Evolutionary conservation across 1,140 invertebrate genomes (phyloP), one percentile per base, ranked within the genome.

Genomic region (Centruroides vittatus): DNA sequence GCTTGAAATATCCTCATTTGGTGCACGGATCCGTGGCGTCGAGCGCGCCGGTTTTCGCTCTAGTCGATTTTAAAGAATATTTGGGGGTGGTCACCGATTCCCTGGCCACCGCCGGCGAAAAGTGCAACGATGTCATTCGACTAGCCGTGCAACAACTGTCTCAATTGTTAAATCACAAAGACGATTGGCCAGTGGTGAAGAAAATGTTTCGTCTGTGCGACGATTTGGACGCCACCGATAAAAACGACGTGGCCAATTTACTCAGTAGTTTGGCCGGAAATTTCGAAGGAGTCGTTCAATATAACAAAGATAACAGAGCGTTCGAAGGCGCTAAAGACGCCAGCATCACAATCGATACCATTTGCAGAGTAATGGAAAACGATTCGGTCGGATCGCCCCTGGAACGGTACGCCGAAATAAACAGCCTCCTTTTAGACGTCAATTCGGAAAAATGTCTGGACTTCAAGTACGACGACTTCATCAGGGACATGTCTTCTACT

Each of bases 271-370:
- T 95, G n/a, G 86, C 89, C 5, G 82, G 83, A 48, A 89, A 91
- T 74, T 76, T 79, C 67, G 76, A 78, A 67, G 88, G 84, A 48
- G 80, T 95, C 55, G 91, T 94, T 0, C 93, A 97, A 68, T 96
- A 97, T 72, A 97, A 95, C 71, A 88, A 91, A 72, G 93, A 95
- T 68, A 95, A 96, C 73, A 77, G 91, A 52, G 79, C 79, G 5
- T 81, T 78, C 69, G 82, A 81, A 50, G 79, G 80, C 49, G 77
- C 76, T 0, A 74, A 72, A 61, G 79, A 76, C 47, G 80, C 78
- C 10, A 85, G 84, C 62, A 79, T 92, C 3, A 93, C 89, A 1
- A 86, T 95, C 41, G 84, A 91, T 68, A 80, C 77, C 23, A 68
- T 89, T 9, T 93, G 89, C 71, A 76, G 81, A 64, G 79, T 92